phyloP scores from a whole-genome alignment of 2,113 vertebrate species.

The Pelecanus crispus region DNA sequence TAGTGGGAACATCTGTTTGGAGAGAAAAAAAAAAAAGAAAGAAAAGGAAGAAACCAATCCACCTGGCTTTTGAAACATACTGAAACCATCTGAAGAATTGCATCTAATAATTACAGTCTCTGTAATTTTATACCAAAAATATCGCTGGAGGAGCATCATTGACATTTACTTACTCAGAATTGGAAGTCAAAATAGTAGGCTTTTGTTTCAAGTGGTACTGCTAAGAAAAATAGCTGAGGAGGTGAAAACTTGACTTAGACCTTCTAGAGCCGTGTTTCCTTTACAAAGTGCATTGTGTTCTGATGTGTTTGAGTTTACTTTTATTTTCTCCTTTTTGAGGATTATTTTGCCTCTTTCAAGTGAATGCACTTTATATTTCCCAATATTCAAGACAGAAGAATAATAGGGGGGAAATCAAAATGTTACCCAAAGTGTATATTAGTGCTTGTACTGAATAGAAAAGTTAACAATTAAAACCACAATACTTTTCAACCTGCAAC shows the following conservation, averaged over 20 bases:
- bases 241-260: conserved; percentile 37
- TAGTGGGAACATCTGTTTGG: background rate
- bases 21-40: background rate
- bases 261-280: background rate
- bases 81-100: background rate
- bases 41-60: background rate
- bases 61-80: conserved; percentile 16
- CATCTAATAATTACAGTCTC: background rate
- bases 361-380: background rate
- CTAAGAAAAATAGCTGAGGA: conserved; percentile 38
- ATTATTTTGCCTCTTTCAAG: background rate
- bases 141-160: background rate
- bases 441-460: background rate
- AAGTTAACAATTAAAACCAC: background rate
- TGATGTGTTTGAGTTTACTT: background rate
- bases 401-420: background rate
- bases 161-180: conserved; percentile 31
- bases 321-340: background rate
- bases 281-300: background rate
- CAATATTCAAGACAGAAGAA: background rate
- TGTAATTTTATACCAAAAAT: conserved; percentile 15
- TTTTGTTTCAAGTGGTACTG: conserved; percentile 45
- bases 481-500: background rate
- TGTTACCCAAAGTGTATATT: background rate
- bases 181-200: conserved; percentile 8